phyloP scores from a whole-genome alignment of 37 sponge, comb jelly and placozoan species.

The Cladorhizidae sp. region DNA sequence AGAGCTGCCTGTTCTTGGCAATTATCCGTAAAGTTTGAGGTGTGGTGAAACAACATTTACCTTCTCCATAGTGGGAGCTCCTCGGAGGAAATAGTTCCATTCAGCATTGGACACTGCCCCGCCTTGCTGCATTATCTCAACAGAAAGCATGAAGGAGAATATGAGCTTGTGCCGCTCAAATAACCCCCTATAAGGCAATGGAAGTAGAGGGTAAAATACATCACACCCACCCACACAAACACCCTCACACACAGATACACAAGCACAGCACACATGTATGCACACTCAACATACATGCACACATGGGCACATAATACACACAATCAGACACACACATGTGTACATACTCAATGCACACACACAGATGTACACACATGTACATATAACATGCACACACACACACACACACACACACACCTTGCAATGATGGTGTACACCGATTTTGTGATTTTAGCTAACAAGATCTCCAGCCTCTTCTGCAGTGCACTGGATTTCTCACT shows the following conservation, averaged over 20 bases:
- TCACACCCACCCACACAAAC: too few species aligned
- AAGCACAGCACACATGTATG: too few species aligned
- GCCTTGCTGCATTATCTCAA: conserved; percentile 90
- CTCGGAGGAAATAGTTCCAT: conserved; percentile 98
- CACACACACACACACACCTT: too few species aligned
- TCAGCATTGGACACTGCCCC: conserved; percentile 77
- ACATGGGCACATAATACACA: too few species aligned
- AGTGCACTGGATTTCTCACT: conserved; percentile 86
- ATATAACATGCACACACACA: too few species aligned
- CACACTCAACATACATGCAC: too few species aligned
- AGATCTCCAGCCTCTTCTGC: conserved; percentile 72
- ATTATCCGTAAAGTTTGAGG: too few species aligned
- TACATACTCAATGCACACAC: too few species aligned
- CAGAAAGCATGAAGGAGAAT: conserved; percentile 97
- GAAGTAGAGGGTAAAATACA: not conserved
- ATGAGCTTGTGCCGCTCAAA: conserved; percentile 98
- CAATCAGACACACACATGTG: too few species aligned
- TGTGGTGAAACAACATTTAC: conserved; percentile 17
- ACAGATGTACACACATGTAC: too few species aligned
- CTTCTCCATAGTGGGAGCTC: conserved; percentile 90
- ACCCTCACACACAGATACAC: too few species aligned
- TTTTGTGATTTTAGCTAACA: conserved; percentile 76
- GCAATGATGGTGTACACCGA: conserved; percentile 94
- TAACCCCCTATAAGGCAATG: conserved; percentile 64
- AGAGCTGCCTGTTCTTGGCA: too few species aligned